Evolutionary conservation across 1,140 invertebrate genomes (phyloP).

Genomic region (Dendrolimus kikuchii): DNA sequence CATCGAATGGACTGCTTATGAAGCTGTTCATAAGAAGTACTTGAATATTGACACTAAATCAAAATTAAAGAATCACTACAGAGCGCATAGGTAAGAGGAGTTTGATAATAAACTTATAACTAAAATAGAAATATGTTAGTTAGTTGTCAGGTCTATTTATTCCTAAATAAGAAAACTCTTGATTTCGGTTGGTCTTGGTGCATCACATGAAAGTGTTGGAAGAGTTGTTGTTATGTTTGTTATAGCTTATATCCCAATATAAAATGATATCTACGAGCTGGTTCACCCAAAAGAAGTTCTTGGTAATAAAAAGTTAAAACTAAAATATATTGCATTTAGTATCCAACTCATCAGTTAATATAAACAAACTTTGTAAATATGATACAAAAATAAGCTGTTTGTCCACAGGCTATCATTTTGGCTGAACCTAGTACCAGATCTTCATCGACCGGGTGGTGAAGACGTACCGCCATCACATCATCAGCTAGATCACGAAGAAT

Average conservation of each 20-base stretch:
- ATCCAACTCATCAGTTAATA: too few species aligned
- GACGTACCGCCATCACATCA: constrained; percentile 90
- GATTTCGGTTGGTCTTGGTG: too few species aligned
- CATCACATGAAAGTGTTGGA: too few species aligned
- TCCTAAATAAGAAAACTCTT: too few species aligned
- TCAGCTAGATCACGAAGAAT: constrained; percentile 84
- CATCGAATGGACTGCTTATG: constrained; percentile 93
- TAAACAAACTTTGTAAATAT: too few species aligned
- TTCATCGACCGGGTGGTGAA: constrained; percentile 91
- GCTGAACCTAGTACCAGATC: constrained; percentile 94
- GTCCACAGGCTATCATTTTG: constrained; percentile 91
- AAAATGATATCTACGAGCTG: too few species aligned
- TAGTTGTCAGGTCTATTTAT: too few species aligned
- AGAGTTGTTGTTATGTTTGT: too few species aligned
- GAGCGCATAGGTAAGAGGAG: constrained; percentile 79
- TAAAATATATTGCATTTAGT: too few species aligned
- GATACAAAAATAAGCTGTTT: constrained; percentile 12
- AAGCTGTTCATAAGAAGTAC: constrained; percentile 93
- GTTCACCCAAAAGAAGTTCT: too few species aligned
- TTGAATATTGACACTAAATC: constrained; percentile 91
- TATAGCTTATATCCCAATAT: too few species aligned
- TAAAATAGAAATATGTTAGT: background rate
- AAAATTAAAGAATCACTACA: constrained; percentile 94
- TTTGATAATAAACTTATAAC: background rate
- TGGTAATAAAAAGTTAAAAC: too few species aligned